Percentiles rank a stretch among this genome's conserved stretches.
These are phyloP conservation scores for Acromyrmex heyeri DNA, from an alignment of 1,140 invertebrate species.

Conservation along the genomic window DNA sequence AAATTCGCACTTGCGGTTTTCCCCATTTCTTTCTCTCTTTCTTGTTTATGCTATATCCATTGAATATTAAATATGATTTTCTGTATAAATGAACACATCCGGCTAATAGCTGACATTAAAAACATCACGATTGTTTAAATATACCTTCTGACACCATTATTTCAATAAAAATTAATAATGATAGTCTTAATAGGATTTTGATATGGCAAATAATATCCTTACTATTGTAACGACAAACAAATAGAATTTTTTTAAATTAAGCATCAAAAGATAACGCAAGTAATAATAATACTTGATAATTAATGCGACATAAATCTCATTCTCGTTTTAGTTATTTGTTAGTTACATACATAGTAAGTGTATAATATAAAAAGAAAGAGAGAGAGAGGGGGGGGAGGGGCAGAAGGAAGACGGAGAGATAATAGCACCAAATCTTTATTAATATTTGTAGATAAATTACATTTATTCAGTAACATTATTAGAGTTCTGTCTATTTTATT, in stretches of 20 bases:
- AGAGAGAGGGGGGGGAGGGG: background rate
- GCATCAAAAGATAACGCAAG: background rate
- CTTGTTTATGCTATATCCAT: background rate
- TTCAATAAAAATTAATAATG: background rate
- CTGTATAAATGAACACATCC: background rate
- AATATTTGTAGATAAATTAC: background rate
- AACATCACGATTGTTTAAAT: background rate
- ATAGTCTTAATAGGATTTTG: background rate
- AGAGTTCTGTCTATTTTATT: background rate
- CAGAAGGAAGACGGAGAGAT: background rate
- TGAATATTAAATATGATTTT: slow-evolving; percentile 21
- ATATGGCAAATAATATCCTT: background rate
- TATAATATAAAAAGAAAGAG: background rate
- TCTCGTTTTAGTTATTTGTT: background rate
- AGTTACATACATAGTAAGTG: background rate
- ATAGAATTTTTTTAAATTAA: background rate
- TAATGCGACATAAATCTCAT: background rate
- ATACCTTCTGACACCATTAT: background rate
- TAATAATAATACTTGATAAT: background rate
- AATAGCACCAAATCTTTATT: background rate
- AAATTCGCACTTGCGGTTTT: background rate
- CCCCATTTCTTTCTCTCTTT: background rate
- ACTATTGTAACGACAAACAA: background rate
- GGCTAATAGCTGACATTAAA: background rate
- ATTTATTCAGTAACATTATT: background rate